Base-by-base conservation (phyloP, 2,797 vertebrate species). In the Tangara arthus region DNA sequence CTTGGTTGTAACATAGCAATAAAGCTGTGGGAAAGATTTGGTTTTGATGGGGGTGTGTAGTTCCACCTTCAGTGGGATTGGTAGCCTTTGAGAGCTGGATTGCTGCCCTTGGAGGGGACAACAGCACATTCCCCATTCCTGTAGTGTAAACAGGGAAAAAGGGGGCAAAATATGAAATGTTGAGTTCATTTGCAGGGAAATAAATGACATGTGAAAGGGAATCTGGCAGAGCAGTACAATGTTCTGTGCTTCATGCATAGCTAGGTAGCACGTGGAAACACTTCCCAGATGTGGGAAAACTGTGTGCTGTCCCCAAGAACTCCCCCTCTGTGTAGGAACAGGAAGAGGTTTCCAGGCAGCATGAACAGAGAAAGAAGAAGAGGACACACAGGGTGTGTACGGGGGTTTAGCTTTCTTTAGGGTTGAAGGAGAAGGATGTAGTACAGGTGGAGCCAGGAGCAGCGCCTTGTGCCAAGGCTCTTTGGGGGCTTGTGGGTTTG, bases 381-480 rank as follows among this genome's bases (percentile, higher is more conserved):
- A 32, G 81, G 28, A 28, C 9, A 24, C 15, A 15, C 30, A 68
- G 41, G 37, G 6, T 27, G 21, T 34, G 15, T 11, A 5, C 18
- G 9, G 19, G 21, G 14, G 3, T 37, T 89, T 89, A 39, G 1
- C 20, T 47, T 77, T 28, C 52, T 77, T 61, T n/a, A 63, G 7
- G 6, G 32, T 24, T 28, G 37, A 82, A 55, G 42, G 64, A 81
- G 47, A 50, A 22, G 52, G 20, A 7, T 64, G 53, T 41, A 24
- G 7, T 68, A 59, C 37, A 79, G 59, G 34, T 79, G 55, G 23
- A 79, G 26, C 23, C 71, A 68, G 57, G 46, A 57, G 12, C 37
- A 65, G 50, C 0, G 0, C 32, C 41, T 75, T 0, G 2, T 87
- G 57, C 46, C 55, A 57, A 53, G 30, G 37, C 12, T 87, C 5